phyloP scores from a whole-genome alignment of 2,888 invertebrate genomes.

The Candidula unifasciata region DNA sequence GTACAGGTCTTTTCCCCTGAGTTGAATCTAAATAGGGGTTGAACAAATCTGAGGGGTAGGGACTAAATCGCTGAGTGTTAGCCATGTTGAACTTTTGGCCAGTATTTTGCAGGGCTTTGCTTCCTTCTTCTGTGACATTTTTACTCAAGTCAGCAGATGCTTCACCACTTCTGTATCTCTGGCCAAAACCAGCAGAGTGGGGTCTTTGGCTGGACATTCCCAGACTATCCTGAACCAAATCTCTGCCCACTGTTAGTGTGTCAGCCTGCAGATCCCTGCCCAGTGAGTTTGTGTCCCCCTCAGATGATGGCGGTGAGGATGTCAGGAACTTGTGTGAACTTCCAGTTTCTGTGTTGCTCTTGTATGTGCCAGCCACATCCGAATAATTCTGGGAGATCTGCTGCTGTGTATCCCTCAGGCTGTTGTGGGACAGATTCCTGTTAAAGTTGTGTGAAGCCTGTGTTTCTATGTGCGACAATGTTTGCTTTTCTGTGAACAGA shows the following conservation, averaged over 20 bases:
- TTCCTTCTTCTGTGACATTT: not conserved
- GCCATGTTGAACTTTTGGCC: constrained; percentile 3
- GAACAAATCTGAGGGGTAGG: constrained; percentile 15
- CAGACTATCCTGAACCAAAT: constrained; percentile 14
- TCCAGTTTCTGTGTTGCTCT: constrained; percentile 37
- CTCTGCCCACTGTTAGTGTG: not conserved
- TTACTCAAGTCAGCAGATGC: constrained; percentile 4
- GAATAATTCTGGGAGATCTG: constrained; percentile 33
- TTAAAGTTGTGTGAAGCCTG: not conserved
- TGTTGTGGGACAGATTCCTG: not conserved
- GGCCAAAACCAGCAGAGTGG: not conserved
- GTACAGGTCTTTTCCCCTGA: not conserved
- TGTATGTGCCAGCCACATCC: constrained; percentile 47
- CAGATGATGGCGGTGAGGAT: constrained; percentile 33
- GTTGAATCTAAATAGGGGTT: constrained; percentile 16
- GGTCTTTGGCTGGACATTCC: not conserved
- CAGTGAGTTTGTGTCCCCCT: constrained; percentile 42
- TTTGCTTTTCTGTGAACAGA: not conserved
- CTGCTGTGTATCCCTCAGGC: constrained; percentile 30
- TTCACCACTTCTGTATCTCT: not conserved
- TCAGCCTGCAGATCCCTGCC: not conserved
- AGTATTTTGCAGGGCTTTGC: not conserved
- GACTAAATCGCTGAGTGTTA: constrained; percentile 10
- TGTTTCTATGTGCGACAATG: too few relatives aligned
- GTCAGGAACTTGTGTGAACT: not conserved